Evolutionary conservation across 2,888 invertebrate genomes (phyloP), one percentile per base, ranked within the genome.

Genomic region (Harpalus rubripes): DNA sequence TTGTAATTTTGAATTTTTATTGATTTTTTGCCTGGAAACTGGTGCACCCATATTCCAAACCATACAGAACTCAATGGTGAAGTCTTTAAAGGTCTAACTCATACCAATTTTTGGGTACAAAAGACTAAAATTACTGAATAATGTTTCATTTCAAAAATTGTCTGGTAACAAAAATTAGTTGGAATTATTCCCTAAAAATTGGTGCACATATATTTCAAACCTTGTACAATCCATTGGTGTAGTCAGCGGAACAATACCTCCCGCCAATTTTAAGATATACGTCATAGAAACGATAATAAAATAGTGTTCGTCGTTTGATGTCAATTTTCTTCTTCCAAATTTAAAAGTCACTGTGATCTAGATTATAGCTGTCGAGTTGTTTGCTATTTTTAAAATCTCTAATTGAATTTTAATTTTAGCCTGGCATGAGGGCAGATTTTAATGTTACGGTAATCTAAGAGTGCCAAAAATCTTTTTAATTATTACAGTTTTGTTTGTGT

Each of bases 351-450:
- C 18, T 32, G 26, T 78, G 78, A 78, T 78, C 78, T 56, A 78
- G 58, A 58, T 78, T 78, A 56, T 32, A 74, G 74, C 12, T 74
- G 74, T 74, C 26, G 78, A 41, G 61, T 61, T 80, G 80, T 61
- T 61, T 61, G 61, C 59, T 74, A 74, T 82, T 82, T 82, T 82
- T 74, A 82, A 82, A 74, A 74, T 74, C 16, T 82, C 74, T 82
- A 82, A 82, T 82, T 82, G 82, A 82, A 82, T 82, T 82, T 82
- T 82, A 82, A 82, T 72, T 82, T 82, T 82, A 82, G 82, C 78
- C 78, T 78, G 78, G 78, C 78, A 78, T 22, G 26, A 52, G 44
- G 44, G 44, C 44, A 32, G 5, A 78, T 78, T 78, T 76, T 58
- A 78, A 78, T 78, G 78, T 44, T 78, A 78, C 58, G 78, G 78